phyloP scores from a whole-genome alignment of 2,113 vertebrate species.

The Emydocephalus ijimae region DNA sequence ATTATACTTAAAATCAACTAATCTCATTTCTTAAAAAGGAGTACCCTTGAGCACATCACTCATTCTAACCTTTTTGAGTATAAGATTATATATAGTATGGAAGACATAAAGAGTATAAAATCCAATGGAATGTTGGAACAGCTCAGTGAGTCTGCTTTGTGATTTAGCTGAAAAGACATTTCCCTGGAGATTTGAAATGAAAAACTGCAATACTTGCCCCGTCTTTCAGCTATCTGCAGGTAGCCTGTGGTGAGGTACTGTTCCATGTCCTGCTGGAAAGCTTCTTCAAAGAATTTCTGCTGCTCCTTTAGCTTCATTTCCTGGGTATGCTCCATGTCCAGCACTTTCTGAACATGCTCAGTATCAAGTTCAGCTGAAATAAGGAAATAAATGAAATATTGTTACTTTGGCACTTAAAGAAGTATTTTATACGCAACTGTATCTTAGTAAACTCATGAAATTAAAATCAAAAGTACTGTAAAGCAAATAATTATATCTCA shows the following conservation, averaged over 20 bases:
- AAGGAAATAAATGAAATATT: neutral
- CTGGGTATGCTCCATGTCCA: slow-evolving; percentile 82
- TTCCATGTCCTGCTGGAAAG: slow-evolving; percentile 98
- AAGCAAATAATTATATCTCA: neutral
- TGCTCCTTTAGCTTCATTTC: slow-evolving; percentile 91
- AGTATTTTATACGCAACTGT: neutral
- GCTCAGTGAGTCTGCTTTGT: neutral
- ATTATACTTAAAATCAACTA: neutral
- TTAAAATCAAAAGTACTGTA: neutral
- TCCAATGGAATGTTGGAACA: neutral
- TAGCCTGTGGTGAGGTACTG: slow-evolving; percentile 94
- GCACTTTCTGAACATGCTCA: slow-evolving; percentile 83
- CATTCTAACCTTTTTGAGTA: neutral
- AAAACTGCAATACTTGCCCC: slow-evolving; percentile 76
- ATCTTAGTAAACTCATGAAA: neutral
- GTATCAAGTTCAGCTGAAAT: slow-evolving; percentile 84
- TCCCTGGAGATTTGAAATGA: neutral
- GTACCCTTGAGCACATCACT: neutral
- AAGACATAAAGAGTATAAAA: neutral
- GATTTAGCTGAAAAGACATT: neutral
- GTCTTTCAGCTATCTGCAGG: slow-evolving; percentile 89
- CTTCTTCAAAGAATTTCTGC: slow-evolving; percentile 97
- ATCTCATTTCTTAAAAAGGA: neutral
- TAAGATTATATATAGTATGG: neutral
- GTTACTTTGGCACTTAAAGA: neutral